Evolutionary conservation across 64 coral and sea anemone genomes (phyloP).

Genomic region (Montipora foliosa): DNA sequence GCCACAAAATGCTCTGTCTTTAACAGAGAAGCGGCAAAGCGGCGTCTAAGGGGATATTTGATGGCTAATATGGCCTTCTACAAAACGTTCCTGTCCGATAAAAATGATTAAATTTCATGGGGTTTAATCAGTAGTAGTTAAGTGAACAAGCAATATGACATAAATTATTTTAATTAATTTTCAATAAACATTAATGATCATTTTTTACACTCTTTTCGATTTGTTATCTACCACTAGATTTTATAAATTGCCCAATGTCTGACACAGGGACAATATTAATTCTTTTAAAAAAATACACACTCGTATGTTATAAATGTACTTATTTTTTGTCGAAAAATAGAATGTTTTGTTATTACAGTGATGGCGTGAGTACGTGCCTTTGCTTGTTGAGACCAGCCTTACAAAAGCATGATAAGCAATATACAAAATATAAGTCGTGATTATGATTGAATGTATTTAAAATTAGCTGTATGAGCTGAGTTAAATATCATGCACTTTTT

Average conservation of each 20-base stretch:
- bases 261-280: not conserved
- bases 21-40: not conserved
- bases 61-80: not conserved
- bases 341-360: not conserved
- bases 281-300: too few species aligned
- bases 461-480: slow-evolving; percentile 20
- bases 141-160: not conserved
- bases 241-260: not conserved
- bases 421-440: not conserved
- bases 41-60: slow-evolving; percentile 40
- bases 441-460: slow-evolving; percentile 31
- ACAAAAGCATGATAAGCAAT: not conserved
- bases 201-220: not conserved
- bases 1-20: slow-evolving; percentile 13
- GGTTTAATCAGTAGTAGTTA: too few species aligned
- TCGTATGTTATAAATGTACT: not conserved
- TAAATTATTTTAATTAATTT: not conserved
- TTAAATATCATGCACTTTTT: slow-evolving; percentile 35
- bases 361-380: slow-evolving; percentile 7
- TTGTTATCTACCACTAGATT: not conserved
- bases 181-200: not conserved
- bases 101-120: too few species aligned
- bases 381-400: not conserved
- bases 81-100: not conserved
- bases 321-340: not conserved